Base-by-base conservation (phyloP, 2,888 invertebrate species). In the Tipula vernalis region DNA sequence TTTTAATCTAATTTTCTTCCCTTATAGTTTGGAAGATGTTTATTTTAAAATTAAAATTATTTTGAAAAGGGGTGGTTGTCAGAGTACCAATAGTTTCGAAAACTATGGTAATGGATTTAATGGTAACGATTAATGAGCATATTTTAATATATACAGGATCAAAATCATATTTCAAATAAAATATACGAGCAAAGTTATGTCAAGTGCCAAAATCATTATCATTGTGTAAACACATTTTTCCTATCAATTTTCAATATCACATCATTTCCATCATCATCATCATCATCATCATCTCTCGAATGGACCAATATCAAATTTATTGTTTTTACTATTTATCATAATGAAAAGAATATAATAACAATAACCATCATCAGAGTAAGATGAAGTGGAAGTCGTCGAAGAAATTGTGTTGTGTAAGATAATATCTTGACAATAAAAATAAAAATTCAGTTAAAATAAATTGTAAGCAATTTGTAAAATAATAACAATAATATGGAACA, bases 271-370 rank as follows among this genome's bases (percentile, higher is more conserved):
- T 71, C 71, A 71, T 71, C 71, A 57, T 51, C 42, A 15, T 51
- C 51, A 51, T 71, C 71, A 47, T n/a, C 47, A 28, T 71, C 71
- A 71, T 71, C 39, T 71, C 71, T 71, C 71, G 71, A 28, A 28
- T 71, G 71, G 71, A 71, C 71, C 71, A 71, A 71, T 71, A 71
- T 71, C 71, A 71, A 71, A 71, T 71, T 71, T 71, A 71, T 71
- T 71, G 71, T 71, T 71, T 71, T 28, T 71, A 71, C 18, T 28
- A 71, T 71, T 71, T 71, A 71, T 71, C 71, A 71, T 71, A 71
- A 71, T 71, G 71, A 71, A 71, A 71, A 6, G 28, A 71, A 28
- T 28, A 71, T 71, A 71, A 71, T 71, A 71, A 71, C 71, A 71
- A 71, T 71, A 71, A 71, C 28, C 71, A 71, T 71, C 71, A 28